Evolutionary conservation across 2,888 invertebrate species (phyloP).

Genomic region (Melipona beecheii): DNA sequence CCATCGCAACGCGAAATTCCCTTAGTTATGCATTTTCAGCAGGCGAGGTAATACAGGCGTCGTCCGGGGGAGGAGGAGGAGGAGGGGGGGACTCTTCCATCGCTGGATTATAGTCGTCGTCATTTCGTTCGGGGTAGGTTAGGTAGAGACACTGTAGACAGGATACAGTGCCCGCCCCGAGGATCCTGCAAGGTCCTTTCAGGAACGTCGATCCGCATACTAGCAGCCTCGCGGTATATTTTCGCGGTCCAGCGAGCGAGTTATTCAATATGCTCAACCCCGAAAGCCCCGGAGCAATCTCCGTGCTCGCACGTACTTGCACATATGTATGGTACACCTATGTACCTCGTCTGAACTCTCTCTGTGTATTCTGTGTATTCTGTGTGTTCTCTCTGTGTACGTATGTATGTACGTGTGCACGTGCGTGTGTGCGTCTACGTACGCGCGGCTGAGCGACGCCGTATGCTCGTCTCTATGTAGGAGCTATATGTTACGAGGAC

Average conservation of each 20-base stretch:
- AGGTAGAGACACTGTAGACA: constrained; percentile 71
- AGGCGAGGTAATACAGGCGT: constrained; percentile 58
- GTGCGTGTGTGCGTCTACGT: not conserved
- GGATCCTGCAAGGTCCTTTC: constrained; percentile 79
- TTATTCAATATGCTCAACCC: constrained; percentile 84
- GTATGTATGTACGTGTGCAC: not conserved
- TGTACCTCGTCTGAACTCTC: constrained; percentile 30
- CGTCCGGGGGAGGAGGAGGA: not conserved
- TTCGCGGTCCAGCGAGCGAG: constrained; percentile 84
- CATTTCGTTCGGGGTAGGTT: constrained; percentile 63
- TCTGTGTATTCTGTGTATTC: too few species aligned
- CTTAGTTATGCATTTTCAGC: constrained; percentile 61
- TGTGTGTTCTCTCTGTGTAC: not conserved
- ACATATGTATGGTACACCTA: constrained; percentile 18
- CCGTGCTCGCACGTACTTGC: constrained; percentile 71
- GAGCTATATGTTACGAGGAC: constrained; percentile 56
- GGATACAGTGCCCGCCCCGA: constrained; percentile 77
- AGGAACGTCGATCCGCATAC: constrained; percentile 76
- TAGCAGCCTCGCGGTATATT: constrained; percentile 82
- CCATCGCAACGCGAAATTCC: constrained; percentile 59
- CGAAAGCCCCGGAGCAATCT: constrained; percentile 83
- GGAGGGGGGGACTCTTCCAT: constrained; percentile 10
- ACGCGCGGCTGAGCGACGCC: constrained; percentile 14
- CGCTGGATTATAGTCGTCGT: constrained; percentile 45
- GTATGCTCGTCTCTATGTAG: constrained; percentile 27